Conservation (phyloP, 2,113 vertebrate species). For the Turnix velox region DNA sequence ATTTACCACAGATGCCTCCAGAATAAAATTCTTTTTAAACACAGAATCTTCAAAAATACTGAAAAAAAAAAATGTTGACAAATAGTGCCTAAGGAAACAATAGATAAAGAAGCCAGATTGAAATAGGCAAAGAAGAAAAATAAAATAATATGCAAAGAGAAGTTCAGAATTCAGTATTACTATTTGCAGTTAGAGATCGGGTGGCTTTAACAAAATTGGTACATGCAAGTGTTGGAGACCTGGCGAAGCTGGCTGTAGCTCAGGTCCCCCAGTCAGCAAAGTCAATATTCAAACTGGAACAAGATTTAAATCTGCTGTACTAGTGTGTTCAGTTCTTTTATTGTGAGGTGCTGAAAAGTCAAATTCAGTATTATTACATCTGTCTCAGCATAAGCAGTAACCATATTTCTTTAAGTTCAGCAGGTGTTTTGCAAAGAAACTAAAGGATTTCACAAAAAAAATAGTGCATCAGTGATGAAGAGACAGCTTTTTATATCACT, state of each 20-base stretch:
- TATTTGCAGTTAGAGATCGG: background rate
- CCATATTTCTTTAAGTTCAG: slow-evolving; percentile 81
- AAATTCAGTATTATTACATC: slow-evolving; percentile 77
- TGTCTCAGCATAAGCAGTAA: slow-evolving; percentile 72
- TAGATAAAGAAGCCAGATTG: background rate
- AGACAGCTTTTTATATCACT: slow-evolving; percentile 75
- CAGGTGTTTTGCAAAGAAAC: slow-evolving; percentile 78
- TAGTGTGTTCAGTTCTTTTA: slow-evolving; percentile 67
- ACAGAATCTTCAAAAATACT: slow-evolving; percentile 4
- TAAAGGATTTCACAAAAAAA: slow-evolving; percentile 76
- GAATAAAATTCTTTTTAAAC: slow-evolving; percentile 17
- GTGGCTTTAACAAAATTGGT: slow-evolving; percentile 18
- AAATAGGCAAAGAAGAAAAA: background rate
- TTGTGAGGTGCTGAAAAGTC: slow-evolving; percentile 71
- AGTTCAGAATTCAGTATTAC: background rate
- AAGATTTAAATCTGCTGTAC: slow-evolving; percentile 66
- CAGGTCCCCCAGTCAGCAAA: slow-evolving; percentile 13
- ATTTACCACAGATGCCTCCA: background rate
- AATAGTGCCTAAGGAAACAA: background rate
- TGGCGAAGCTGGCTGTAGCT: slow-evolving; percentile 20
- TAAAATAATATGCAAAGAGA: background rate
- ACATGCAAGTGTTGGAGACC: background rate
- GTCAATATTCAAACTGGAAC: slow-evolving; percentile 51
- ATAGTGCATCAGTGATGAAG: slow-evolving; percentile 75
- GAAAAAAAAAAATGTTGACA: background rate